A percentile compares a stretch with the other conserved stretches of the same genome.
These are phyloP conservation scores for Melanchra persicariae DNA, from an alignment of 2,888 invertebrate genomes.

Conservation along the genomic window DNA sequence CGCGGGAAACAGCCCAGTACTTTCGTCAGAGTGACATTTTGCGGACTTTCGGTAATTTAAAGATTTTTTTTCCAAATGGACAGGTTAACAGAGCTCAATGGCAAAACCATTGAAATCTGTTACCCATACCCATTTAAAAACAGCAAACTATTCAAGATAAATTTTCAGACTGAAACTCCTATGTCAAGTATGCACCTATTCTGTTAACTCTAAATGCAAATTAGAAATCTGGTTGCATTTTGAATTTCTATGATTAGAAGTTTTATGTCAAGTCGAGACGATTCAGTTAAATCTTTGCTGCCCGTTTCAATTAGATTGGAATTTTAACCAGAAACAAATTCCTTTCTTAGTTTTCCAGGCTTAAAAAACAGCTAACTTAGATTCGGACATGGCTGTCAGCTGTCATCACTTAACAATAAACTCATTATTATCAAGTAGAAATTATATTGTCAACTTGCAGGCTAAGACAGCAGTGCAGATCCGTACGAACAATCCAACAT, in stretches of 20 bases:
- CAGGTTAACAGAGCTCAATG: neutral
- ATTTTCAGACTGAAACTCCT: neutral
- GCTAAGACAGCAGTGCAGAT: conserved; percentile 92
- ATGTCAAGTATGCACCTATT: neutral
- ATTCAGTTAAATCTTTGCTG: neutral
- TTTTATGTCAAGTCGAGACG: neutral
- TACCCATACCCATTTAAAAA: no score
- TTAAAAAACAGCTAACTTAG: neutral
- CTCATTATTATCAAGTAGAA: neutral
- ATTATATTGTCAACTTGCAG: conserved; percentile 77
- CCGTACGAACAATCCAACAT: conserved; percentile 92
- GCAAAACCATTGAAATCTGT: no score
- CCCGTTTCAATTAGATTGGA: neutral
- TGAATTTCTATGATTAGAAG: neutral
- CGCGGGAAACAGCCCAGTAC: conserved; percentile 79
- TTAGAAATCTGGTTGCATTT: neutral
- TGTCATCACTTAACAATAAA: neutral
- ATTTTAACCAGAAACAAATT: neutral
- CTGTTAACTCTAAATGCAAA: neutral
- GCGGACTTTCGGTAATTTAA: conserved; percentile 78
- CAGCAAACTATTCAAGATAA: neutral
- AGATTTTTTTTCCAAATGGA: neutral
- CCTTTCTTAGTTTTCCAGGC: no score
- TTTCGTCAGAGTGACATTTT: conserved; percentile 80
- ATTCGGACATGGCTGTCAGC: no score